phyloP scores from a whole-genome alignment of 2,113 vertebrate species.

The Empidonax traillii region DNA sequence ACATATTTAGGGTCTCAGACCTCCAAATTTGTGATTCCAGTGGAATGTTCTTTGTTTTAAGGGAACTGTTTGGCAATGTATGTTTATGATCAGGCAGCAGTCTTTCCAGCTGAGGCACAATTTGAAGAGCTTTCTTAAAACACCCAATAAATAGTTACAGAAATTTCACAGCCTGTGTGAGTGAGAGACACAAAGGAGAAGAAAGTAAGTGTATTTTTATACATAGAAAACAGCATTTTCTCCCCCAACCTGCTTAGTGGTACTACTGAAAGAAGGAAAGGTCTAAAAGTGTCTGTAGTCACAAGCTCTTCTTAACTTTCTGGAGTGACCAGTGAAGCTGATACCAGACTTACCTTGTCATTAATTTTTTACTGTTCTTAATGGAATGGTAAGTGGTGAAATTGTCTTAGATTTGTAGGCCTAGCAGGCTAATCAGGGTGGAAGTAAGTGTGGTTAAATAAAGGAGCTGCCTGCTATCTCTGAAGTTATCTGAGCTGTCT shows the following conservation, averaged over 20 bases:
- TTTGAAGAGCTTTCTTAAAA: neutral
- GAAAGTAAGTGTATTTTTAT: neutral
- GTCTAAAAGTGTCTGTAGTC: neutral
- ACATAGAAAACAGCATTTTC: neutral
- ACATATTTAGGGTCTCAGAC: neutral
- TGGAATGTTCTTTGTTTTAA: neutral
- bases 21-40: neutral
- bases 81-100: neutral
- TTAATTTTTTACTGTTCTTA: constrained; percentile 63
- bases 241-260: neutral
- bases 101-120: neutral
- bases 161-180: neutral
- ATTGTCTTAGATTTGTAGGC: constrained; percentile 49
- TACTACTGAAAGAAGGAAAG: neutral
- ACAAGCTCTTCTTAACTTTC: constrained; percentile 24
- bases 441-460: constrained; percentile 33
- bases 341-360: constrained; percentile 40
- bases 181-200: neutral
- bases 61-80: neutral
- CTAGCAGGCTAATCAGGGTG: constrained; percentile 15
- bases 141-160: neutral
- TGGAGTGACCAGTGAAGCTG: constrained; percentile 26
- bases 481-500: constrained; percentile 1
- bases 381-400: constrained; percentile 57
- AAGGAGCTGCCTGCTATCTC: constrained; percentile 20